A percentile compares a stretch with the other conserved stretches of the same genome.
Conservation (phyloP, 2,113 vertebrate genomes). For the Syrrhaptes paradoxus region DNA sequence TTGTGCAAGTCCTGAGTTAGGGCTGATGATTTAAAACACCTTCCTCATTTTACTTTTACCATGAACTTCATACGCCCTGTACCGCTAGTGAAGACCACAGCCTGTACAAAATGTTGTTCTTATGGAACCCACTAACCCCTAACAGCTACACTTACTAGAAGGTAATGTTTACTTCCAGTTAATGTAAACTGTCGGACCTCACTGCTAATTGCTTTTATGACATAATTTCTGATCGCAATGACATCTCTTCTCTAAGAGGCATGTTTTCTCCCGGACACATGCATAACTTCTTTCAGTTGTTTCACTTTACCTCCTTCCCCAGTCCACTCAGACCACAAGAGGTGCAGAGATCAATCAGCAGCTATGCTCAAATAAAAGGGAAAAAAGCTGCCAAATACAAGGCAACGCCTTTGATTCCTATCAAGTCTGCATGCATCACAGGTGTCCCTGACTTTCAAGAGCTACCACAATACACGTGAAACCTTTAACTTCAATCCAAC, state of each 20-base stretch:
- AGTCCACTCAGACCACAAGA: not conserved
- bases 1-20: not conserved
- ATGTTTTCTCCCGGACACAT: not conserved
- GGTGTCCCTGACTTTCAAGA: not conserved
- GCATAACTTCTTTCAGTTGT: not conserved
- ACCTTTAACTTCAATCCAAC: not conserved
- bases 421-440: not conserved
- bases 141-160: not conserved
- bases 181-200: not conserved
- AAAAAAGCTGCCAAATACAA: not conserved
- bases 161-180: not conserved
- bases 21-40: not conserved
- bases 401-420: not conserved
- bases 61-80: accelerated
- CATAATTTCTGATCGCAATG: not conserved
- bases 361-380: not conserved
- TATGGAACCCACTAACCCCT: not conserved
- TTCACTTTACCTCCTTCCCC: not conserved
- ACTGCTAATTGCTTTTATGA: not conserved
- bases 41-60: not conserved
- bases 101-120: not conserved
- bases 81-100: not conserved
- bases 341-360: not conserved
- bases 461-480: accelerated
- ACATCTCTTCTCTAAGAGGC: not conserved